phyloP scores from a whole-genome alignment of 2,888 invertebrate species.

The Drosophila birchii region DNA sequence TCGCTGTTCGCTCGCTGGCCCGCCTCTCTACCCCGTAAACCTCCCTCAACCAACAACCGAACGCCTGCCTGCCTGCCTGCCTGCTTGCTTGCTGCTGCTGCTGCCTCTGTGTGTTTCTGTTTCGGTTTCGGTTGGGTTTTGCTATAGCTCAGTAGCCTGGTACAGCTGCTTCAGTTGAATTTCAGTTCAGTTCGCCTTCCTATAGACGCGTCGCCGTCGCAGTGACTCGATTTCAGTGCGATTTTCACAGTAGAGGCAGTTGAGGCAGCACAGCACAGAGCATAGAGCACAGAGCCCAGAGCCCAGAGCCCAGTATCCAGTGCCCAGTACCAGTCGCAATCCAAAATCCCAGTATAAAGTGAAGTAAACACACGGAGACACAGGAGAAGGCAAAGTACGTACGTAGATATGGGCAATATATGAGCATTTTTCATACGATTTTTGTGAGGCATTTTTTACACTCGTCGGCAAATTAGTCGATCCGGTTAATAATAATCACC shows the following conservation, averaged over 20 bases:
- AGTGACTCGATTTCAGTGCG: slow-evolving; percentile 56
- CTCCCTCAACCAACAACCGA: slow-evolving; percentile 9
- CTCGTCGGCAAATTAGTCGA: slow-evolving; percentile 47
- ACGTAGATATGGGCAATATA: slow-evolving; percentile 67
- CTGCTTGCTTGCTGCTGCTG: background rate
- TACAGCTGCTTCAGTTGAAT: slow-evolving; percentile 81
- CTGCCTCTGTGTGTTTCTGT: slow-evolving; percentile 49
- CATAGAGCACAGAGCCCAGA: background rate
- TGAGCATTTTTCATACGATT: slow-evolving; percentile 71
- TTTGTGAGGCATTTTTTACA: slow-evolving; percentile 56
- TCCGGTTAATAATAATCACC: slow-evolving; percentile 14
- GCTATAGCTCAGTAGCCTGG: slow-evolving; percentile 60
- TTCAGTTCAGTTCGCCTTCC: slow-evolving; percentile 79
- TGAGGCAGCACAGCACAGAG: slow-evolving; percentile 25
- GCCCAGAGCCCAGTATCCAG: slow-evolving; percentile 19
- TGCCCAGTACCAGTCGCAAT: slow-evolving; percentile 39
- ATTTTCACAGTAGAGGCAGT: slow-evolving; percentile 43
- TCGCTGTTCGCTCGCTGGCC: slow-evolving; percentile 75
- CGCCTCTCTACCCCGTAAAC: slow-evolving; percentile 11
- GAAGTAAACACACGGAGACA: slow-evolving; percentile 35
- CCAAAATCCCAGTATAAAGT: slow-evolving; percentile 36
- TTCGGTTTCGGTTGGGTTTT: slow-evolving; percentile 44
- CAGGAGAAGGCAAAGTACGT: slow-evolving; percentile 70
- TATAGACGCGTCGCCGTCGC: slow-evolving; percentile 67
- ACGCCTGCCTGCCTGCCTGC: slow-evolving; percentile 29